Conservation (phyloP, 2,113 vertebrate genomes). For the Ictalurus furcatus region DNA sequence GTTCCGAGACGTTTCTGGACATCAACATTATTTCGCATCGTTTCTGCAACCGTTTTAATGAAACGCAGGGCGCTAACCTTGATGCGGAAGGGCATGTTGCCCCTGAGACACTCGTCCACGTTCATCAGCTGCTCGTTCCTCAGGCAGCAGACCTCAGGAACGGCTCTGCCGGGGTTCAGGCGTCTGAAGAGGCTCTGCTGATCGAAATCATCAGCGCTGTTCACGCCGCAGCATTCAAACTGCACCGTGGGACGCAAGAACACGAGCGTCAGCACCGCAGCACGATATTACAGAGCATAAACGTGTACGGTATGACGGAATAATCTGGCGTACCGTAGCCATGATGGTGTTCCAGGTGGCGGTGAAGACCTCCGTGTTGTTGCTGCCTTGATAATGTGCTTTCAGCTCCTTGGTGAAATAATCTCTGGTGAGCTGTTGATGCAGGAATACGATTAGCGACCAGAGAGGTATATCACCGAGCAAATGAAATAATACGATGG, state of each 20-base stretch:
- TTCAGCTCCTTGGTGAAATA: constrained; percentile 90
- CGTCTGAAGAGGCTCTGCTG: constrained; percentile 72
- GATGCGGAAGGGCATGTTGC: constrained; percentile 73
- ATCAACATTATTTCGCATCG: neutral
- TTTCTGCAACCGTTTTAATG: neutral
- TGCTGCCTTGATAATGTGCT: constrained; percentile 84
- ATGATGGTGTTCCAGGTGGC: constrained; percentile 92
- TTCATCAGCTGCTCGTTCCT: constrained; percentile 71
- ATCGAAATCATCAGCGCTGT: constrained; percentile 86
- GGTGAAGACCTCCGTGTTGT: constrained; percentile 82
- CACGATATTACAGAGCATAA: neutral
- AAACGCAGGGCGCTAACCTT: constrained; percentile 73
- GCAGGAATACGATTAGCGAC: constrained; percentile 34
- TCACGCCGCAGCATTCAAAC: constrained; percentile 94
- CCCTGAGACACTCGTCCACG: constrained; percentile 77
- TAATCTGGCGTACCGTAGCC: constrained; percentile 79
- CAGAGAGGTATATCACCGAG: neutral
- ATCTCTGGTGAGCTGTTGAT: constrained; percentile 82
- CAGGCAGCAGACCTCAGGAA: constrained; percentile 86
- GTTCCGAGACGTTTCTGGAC: neutral
- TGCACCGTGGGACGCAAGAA: constrained; percentile 53
- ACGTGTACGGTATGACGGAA: no score
- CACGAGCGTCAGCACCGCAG: neutral
- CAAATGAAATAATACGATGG: neutral
- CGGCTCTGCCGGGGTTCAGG: constrained; percentile 59